Evolutionary conservation across 2,113 vertebrate genomes (phyloP).

Genomic region (Pelusios castaneus): DNA sequence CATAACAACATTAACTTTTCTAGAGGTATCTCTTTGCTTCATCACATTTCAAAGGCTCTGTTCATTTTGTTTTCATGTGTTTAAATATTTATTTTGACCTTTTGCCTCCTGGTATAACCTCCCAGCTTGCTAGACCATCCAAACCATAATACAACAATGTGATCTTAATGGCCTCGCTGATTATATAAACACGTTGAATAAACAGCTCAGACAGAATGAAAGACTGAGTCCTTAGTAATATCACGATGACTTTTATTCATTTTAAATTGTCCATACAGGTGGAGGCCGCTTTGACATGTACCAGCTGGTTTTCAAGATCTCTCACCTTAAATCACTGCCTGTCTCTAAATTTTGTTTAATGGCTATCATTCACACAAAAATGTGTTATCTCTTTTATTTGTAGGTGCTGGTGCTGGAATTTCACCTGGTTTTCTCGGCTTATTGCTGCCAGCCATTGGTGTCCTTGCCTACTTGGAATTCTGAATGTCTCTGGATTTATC

Average conservation of each 20-base stretch:
- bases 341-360: neutral
- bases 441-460: constrained; percentile 80
- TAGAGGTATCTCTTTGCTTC: constrained; percentile 58
- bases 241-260: neutral
- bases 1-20: constrained; percentile 51
- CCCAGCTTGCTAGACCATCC: neutral
- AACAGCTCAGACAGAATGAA: constrained; percentile 35
- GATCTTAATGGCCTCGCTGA: constrained; percentile 24
- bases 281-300: neutral
- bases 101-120: constrained; percentile 44
- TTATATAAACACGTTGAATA: constrained; percentile 42
- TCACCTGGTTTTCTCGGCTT: constrained; percentile 75
- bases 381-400: neutral
- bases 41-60: constrained; percentile 51
- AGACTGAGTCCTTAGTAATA: fast-evolving
- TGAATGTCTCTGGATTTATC: constrained; percentile 89
- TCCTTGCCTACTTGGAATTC: constrained; percentile 84
- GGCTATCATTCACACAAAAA: neutral
- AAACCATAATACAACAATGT: constrained; percentile 34
- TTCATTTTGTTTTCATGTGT: constrained; percentile 53
- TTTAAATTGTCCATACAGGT: neutral
- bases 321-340: fast-evolving
- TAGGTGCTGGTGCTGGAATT: constrained; percentile 74
- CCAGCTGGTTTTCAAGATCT: constrained; percentile 13
- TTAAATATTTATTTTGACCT: constrained; percentile 74